phyloP scores from a whole-genome alignment of 2,797 vertebrate species.

The Acipenser oxyrinchus region DNA sequence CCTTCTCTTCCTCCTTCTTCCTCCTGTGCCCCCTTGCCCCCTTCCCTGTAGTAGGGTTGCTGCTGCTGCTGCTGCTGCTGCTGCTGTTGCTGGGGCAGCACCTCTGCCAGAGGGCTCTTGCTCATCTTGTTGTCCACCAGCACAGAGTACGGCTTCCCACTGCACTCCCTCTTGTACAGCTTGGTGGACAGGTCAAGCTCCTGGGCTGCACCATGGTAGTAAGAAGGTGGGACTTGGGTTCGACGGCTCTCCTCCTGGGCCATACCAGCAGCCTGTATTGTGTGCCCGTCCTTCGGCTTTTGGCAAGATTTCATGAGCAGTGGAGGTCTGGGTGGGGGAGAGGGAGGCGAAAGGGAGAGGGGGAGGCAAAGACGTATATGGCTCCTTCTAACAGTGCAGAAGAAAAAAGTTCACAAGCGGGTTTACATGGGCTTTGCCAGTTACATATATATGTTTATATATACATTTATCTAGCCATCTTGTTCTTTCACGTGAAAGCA shows the following conservation, averaged over 20 bases:
- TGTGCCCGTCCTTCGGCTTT: constrained; percentile 73
- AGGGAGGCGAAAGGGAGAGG: background rate
- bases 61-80: constrained; percentile 31
- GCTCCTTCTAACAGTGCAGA: background rate
- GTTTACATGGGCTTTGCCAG: background rate
- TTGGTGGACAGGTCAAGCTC: constrained; percentile 84
- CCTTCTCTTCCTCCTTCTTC: constrained; percentile 33
- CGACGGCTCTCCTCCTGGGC: constrained; percentile 80
- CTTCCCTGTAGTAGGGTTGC: constrained; percentile 61
- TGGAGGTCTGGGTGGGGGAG: constrained; percentile 31
- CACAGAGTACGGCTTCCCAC: constrained; percentile 80
- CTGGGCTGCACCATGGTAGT: constrained; percentile 71
- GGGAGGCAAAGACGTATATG: background rate
- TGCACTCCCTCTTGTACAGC: constrained; percentile 79
- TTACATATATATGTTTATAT: background rate
- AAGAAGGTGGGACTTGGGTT: constrained; percentile 64
- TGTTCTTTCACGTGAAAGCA: background rate
- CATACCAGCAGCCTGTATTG: constrained; percentile 69
- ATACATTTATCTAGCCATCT: background rate
- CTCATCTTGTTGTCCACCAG: constrained; percentile 81
- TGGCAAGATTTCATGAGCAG: constrained; percentile 63
- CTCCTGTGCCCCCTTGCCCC: constrained; percentile 19
- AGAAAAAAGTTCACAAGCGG: background rate
- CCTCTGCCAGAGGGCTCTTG: constrained; percentile 63
- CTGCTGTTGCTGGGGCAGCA: constrained; percentile 33